Evolutionary conservation across 2,113 vertebrate species (phyloP).

Genomic region (Plecotus auritus): DNA sequence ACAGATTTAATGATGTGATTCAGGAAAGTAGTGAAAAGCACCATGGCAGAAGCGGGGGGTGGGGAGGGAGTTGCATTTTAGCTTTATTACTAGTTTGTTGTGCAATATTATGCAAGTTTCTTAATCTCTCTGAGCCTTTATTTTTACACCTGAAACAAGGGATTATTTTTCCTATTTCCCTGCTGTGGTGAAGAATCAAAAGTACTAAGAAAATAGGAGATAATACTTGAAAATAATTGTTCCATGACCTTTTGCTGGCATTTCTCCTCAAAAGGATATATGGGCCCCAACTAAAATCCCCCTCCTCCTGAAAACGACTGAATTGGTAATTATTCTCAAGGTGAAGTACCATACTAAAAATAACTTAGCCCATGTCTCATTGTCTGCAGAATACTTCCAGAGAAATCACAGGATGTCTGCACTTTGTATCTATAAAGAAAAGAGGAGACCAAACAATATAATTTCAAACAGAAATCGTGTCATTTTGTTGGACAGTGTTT

Average conservation of each 20-base stretch:
- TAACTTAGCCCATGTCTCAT: not conserved
- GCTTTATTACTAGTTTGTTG: not conserved
- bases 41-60: not conserved
- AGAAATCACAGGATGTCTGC: not conserved
- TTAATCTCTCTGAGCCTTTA: not conserved
- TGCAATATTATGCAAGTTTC: not conserved
- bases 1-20: not conserved
- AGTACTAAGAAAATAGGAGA: not conserved
- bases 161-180: not conserved
- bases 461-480: constrained; percentile 24
- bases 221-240: not conserved
- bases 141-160: not conserved
- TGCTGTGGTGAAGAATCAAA: not conserved
- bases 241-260: not conserved
- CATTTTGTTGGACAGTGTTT: not conserved
- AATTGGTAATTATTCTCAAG: not conserved
- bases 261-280: not conserved
- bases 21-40: not conserved
- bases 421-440: not conserved
- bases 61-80: not conserved
- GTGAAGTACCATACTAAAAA: not conserved
- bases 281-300: not conserved
- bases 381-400: not conserved
- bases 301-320: not conserved
- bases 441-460: not conserved